Evolutionary conservation across 53 echinoderm and acorn worm genomes (phyloP), one percentile per base, ranked within the genome.

Genomic region (Holothuria scabra): DNA sequence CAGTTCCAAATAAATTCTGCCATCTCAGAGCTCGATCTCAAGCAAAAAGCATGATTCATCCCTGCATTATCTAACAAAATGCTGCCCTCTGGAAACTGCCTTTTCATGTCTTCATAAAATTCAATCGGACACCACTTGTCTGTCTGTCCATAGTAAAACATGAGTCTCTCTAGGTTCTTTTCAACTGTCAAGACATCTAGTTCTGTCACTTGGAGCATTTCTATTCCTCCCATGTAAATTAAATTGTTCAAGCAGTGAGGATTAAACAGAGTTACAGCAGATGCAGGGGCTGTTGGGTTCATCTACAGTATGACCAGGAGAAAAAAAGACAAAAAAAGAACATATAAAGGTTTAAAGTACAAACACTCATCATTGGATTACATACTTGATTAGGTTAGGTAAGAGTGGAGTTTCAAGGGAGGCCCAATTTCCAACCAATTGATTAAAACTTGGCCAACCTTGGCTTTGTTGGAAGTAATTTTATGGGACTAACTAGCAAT

Each of bases 1-100:
- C 97, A 97, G 22, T 92, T 86, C 97, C 97, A 97, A 33, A 92
- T 88, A 31, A 97, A 33, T 12, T 92, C 89, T 14, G 94, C 97
- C 94, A 97, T 94, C 58, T 92, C 62, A 48, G 66, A 85, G 59
- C 92, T 97, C 0, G 97, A 92, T 49, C 89, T 88, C 60, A 97
- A 76, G 60, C 92, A 92, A 87, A 97, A 97, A 2, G 97, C 97
- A 63, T 97, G 97, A 18, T 75, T 89, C 48, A 97, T 82, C 0
- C 94, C 92, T 22, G 83, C 67, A 78, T 91, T 82, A 76, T 94
- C 95, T 28, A 97, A 68, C 57, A 95, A 82, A 56, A 97, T 82
- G 32, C 90, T 90, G 23, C 92, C 97, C 60, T 92, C 92, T 8
- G 97, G 97, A 28, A 92, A 95, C 28, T 76, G 38, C 46, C 34